phyloP scores from a whole-genome alignment of 2,113 vertebrate species.

The Bombycilla garrulus region DNA sequence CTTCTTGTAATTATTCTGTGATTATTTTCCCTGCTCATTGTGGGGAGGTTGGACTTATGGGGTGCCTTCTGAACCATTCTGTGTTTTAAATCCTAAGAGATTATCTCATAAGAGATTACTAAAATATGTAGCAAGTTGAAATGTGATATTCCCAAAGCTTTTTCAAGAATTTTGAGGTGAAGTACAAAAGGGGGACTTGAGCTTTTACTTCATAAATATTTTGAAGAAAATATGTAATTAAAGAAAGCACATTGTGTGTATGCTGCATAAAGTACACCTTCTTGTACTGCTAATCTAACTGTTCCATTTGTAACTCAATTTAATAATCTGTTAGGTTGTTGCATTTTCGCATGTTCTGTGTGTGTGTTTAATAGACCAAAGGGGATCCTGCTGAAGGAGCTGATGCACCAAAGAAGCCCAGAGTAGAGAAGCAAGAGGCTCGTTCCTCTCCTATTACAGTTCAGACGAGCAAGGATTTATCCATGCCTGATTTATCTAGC shows the following conservation, averaged over 20 bases:
- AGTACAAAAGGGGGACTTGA: neutral
- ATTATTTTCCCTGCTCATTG: neutral
- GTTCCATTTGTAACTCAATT: neutral
- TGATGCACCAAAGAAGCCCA: slow-evolving; percentile 89
- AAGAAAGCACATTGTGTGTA: neutral
- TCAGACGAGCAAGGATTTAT: slow-evolving; percentile 87
- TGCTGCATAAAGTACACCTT: neutral
- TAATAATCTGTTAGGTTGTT: neutral
- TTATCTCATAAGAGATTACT: neutral
- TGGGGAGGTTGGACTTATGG: neutral
- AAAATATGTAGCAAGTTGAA: neutral
- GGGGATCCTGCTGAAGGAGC: slow-evolving; percentile 79
- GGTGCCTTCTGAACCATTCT: neutral
- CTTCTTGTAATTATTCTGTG: neutral
- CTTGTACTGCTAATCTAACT: neutral
- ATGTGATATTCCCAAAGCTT: neutral
- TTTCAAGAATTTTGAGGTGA: neutral
- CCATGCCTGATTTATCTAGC: slow-evolving; percentile 86
- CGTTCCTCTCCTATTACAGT: slow-evolving; percentile 89
- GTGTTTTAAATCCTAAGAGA: neutral
- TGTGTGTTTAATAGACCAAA: slow-evolving; percentile 74
- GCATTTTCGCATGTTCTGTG: neutral
- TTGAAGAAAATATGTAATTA: neutral
- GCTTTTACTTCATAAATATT: neutral
- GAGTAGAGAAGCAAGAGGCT: slow-evolving; percentile 88